Evolutionary conservation across 2,113 vertebrate species (phyloP).

Genomic region (Brevimyrus niger): DNA sequence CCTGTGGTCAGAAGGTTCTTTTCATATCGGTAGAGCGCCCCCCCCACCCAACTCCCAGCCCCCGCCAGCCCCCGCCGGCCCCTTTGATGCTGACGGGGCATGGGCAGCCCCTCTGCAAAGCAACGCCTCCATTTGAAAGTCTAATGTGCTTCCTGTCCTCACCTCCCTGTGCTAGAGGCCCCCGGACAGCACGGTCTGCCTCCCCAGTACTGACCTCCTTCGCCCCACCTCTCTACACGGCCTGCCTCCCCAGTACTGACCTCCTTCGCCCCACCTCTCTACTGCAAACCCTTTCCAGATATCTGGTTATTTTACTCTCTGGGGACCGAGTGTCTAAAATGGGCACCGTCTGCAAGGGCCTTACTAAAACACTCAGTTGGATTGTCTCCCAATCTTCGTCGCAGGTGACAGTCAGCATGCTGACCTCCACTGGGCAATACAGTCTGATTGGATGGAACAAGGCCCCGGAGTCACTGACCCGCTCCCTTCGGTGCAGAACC

Average conservation of each 20-base stretch:
- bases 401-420: not conserved
- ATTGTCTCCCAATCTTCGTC: not conserved
- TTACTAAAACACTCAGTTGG: not conserved
- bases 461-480: not conserved
- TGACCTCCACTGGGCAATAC: not conserved
- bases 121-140: slow-evolving; percentile 29
- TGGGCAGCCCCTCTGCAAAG: slow-evolving; percentile 10
- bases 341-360: not conserved
- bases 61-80: not conserved
- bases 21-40: not conserved
- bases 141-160: slow-evolving; percentile 18
- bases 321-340: not conserved
- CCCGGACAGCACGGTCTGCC: not conserved
- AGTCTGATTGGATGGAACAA: not conserved
- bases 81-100: not conserved
- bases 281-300: not conserved
- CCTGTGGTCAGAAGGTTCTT: not conserved
- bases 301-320: not conserved
- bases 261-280: not conserved
- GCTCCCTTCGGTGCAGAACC: not conserved
- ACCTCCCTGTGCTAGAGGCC: not conserved
- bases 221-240: too few relatives aligned
- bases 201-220: not conserved
- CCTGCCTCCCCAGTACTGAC: not conserved
- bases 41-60: not conserved